Conservation (phyloP, 2,797 vertebrate species). For the Liasis olivaceus region DNA sequence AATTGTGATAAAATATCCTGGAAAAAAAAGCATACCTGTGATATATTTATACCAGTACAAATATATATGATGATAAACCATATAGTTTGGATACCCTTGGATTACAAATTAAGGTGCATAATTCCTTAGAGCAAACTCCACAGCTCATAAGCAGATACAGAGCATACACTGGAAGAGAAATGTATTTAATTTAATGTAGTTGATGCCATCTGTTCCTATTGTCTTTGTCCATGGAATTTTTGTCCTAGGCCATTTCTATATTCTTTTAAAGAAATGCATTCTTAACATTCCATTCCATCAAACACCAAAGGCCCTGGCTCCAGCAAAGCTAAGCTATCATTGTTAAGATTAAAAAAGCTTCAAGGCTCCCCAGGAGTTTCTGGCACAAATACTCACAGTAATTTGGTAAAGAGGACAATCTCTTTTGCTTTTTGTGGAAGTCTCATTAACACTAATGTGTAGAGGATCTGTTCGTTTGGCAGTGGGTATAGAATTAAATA, state of each 20-base stretch:
- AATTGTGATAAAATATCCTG: not conserved
- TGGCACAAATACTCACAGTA: not conserved
- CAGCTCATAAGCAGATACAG: not conserved
- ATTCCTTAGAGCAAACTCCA: conserved; percentile 6
- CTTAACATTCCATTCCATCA: conserved; percentile 30
- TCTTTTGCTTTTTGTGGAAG: not conserved
- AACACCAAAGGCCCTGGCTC: not conserved
- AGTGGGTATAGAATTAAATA: conserved; percentile 18
- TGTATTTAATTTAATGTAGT: conserved; percentile 1
- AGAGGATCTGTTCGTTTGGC: conserved; percentile 8
- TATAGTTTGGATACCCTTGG: not conserved
- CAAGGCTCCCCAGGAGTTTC: conserved; percentile 4
- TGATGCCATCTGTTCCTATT: conserved; percentile 1
- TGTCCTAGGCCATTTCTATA: not conserved
- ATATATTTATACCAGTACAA: not conserved
- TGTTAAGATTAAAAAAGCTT: conserved; percentile 24
- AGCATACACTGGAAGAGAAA: not conserved
- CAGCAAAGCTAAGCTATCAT: conserved; percentile 24
- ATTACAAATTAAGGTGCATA: conserved; percentile 22
- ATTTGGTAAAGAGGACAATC: conserved; percentile 7
- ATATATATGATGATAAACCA: not conserved
- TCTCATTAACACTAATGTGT: conserved; percentile 20
- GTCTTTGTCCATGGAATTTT: not conserved
- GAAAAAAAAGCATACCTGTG: not conserved
- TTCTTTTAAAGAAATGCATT: conserved; percentile 40